Percentiles rank a stretch among this genome's conserved stretches.
phyloP scores from a whole-genome alignment of 2,113 vertebrate species.

The Toxotes chatareus region DNA sequence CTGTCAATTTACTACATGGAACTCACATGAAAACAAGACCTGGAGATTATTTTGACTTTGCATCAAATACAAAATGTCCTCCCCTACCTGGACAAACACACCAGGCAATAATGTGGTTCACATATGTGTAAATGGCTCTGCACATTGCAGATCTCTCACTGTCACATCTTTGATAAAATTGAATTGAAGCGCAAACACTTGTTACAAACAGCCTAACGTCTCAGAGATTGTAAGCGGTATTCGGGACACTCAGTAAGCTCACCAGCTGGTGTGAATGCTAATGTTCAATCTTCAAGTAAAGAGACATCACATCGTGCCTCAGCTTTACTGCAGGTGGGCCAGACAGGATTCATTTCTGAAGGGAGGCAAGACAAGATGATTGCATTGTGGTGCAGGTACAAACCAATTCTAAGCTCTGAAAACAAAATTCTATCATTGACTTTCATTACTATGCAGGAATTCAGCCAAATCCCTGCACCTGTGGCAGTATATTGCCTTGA shows the following conservation, averaged over 20 bases:
- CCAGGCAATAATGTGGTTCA: not conserved
- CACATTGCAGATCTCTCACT: conserved; percentile 3
- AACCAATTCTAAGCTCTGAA: conserved; percentile 56
- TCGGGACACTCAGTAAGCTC: conserved; percentile 9
- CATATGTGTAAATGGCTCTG: conserved; percentile 18
- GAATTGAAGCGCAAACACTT: conserved; percentile 37
- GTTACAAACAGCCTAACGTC: conserved; percentile 32
- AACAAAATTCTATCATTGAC: conserved; percentile 62
- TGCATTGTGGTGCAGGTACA: conserved; percentile 54
- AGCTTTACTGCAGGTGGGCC: conserved; percentile 52
- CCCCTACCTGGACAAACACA: conserved; percentile 1
- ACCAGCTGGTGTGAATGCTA: conserved; percentile 48
- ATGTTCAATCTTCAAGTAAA: conserved; percentile 52
- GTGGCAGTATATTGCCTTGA: conserved; percentile 48
- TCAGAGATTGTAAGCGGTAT: conserved; percentile 33
- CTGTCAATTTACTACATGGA: not conserved
- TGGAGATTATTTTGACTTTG: not conserved
- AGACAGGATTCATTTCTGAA: conserved; percentile 51
- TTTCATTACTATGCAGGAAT: conserved; percentile 68
- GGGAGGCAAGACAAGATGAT: conserved; percentile 50
- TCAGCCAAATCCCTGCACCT: conserved; percentile 54
- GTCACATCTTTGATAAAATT: conserved; percentile 14
- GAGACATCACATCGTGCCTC: conserved; percentile 36
- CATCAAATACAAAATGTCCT: conserved; percentile 2
- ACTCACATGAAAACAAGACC: not conserved